Evolutionary conservation across 2,797 vertebrate genomes (phyloP), one percentile per base, ranked within the genome.

Genomic region (Catamblyrhynchus diadema): DNA sequence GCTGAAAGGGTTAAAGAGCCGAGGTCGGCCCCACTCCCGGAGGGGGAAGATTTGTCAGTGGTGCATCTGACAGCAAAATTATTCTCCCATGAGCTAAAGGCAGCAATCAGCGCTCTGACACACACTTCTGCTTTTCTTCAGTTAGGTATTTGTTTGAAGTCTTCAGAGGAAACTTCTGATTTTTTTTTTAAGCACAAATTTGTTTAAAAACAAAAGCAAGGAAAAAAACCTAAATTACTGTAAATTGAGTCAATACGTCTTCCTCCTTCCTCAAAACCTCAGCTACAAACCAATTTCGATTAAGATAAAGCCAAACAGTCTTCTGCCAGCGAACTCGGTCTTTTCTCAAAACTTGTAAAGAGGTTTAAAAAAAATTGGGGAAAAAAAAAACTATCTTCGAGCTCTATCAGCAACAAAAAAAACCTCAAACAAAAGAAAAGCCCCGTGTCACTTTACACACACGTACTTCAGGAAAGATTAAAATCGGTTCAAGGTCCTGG

Each of bases 81-180:
- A 88, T 96, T 97, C 95, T 96, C 79, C 95, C 94, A 88, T 97
- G 94, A 97, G 95, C 92, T 94, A 93, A 94, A 95, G 27, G 91
- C 91, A 91, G 96, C 90, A 96, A 97, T 96, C 97, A 97, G 65
- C 25, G 91, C 94, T 97, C 96, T 90, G 94, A 94, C 95, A 96
- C 92, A 95, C 82, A 82, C 90, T 95, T 95, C 94, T 97, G 96
- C 90, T 97, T 97, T 96, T 94, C 91, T 93, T 97, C 96, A 97
- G 73, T 57, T 73, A 61, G 62, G 67, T 88, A 86, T 88, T 92
- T 93, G 91, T 94, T 94, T 96, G 89, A 96, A 96, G 93, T 92
- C 87, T 93, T 95, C 75, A 42, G 69, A 94, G 39, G 66, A 92
- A 94, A 90, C 66, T 79, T 87, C 65, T 62, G 82, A 77, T 77